A percentile compares a stretch with the other conserved stretches of the same genome.
phyloP scores from a whole-genome alignment of 1,140 invertebrate species.

The Hypsibius dujardini region DNA sequence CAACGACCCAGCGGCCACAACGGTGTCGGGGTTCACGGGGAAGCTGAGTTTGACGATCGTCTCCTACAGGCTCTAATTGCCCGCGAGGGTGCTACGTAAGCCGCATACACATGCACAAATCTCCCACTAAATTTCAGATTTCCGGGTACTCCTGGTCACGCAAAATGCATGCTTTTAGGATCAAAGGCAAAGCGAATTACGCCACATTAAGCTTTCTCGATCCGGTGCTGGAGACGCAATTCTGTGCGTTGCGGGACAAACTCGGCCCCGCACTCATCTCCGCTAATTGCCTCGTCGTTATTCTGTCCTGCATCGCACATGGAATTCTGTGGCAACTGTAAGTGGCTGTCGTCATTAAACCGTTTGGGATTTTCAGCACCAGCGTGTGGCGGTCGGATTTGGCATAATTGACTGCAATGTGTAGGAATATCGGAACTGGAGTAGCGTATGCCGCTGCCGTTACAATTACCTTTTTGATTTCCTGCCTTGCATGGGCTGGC shows the following conservation, averaged over 20 bases:
- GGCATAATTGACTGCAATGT: not conserved
- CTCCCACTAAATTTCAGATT: too few relatives aligned
- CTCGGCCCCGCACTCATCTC: not conserved
- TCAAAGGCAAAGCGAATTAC: slow-evolving; percentile 12
- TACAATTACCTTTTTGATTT: not conserved
- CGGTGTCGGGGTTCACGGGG: not conserved
- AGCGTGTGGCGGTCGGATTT: too few relatives aligned
- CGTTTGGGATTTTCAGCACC: too few relatives aligned
- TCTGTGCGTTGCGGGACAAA: not conserved
- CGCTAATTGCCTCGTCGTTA: slow-evolving; percentile 1
- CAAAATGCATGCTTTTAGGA: not conserved
- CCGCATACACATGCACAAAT: too few relatives aligned
- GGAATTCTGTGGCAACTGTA: slow-evolving; percentile 5
- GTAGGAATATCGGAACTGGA: slow-evolving; percentile 2
- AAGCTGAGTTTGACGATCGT: slow-evolving; percentile 2
- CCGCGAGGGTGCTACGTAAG: slow-evolving; percentile 14
- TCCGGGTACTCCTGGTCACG: too few relatives aligned
- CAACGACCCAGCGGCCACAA: not conserved
- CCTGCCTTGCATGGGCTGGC: not conserved
- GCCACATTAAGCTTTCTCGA: not conserved
- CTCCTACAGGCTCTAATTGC: not conserved
- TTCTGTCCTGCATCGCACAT: not conserved
- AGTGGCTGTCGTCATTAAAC: not conserved
- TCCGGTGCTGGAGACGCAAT: not conserved
- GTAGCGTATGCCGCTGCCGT: not conserved